These are phyloP conservation scores for Ophiothrix spiculata DNA, from an alignment of 35 echinoderm and acorn worm genomes.

Conservation along the genomic window DNA sequence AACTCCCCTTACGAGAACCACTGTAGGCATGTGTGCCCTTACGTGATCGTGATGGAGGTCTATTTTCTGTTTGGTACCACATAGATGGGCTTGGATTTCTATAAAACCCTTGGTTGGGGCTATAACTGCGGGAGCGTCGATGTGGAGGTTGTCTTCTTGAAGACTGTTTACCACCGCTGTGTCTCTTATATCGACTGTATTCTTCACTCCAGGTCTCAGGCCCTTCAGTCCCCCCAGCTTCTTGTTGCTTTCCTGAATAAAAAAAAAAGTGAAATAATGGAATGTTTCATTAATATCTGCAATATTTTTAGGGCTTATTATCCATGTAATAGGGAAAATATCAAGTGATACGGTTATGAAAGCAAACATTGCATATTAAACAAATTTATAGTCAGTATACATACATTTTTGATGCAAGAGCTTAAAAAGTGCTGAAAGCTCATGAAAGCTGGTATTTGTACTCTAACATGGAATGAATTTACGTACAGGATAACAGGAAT, in stretches of 20 bases:
- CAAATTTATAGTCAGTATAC: too few relatives aligned
- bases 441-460: too few relatives aligned
- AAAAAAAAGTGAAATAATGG: too few relatives aligned
- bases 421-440: too few relatives aligned
- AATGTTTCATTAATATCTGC: too few relatives aligned
- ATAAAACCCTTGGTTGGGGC: neutral
- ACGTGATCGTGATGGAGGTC: neutral
- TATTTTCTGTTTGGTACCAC: neutral
- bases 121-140: neutral
- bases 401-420: too few relatives aligned
- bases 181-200: neutral
- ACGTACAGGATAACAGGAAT: too few relatives aligned
- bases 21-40: neutral
- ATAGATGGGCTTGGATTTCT: neutral
- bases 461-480: too few relatives aligned
- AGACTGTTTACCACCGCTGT: neutral
- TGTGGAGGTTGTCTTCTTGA: neutral
- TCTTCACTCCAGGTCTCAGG: conserved; percentile 3
- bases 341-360: too few relatives aligned
- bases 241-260: neutral
- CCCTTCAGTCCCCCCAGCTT: neutral
- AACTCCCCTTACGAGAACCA: neutral
- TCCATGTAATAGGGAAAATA: too few relatives aligned
- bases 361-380: too few relatives aligned
- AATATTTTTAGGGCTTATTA: too few relatives aligned